Base-by-base conservation (phyloP, 1,140 invertebrate species). In the Danaus melanippus region DNA sequence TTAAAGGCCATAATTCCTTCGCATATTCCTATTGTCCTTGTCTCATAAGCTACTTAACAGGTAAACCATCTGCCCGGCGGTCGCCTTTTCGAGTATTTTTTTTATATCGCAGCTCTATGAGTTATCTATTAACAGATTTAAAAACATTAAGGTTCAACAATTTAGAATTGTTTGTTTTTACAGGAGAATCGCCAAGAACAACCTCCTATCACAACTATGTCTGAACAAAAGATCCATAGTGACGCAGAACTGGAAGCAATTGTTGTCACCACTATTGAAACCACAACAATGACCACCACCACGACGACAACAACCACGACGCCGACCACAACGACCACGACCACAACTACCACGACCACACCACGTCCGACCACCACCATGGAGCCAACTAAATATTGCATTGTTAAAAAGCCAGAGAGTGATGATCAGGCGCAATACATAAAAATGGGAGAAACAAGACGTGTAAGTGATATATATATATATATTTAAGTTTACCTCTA, bases 371-470 rank as follows among this genome's bases (percentile, higher is more conserved):
- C 91, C 43, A 92, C 91, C 46, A 93, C 92, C 1, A 69, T 90
- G 61, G 91, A 93, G 57, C 92, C 92, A 72, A 89, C 92, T 89
- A 89, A 93, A 89, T 95, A 91, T 72, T 96, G 95, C 79, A 90
- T 93, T 44, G 92, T 95, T 45, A 93, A 94, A 84, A 92, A 93
- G 68, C 91, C 92, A 17, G 92, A 92, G 53, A 86, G 76, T 42
- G 83, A 86, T 63, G 80, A 86, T 53, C 67, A 84, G 58, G 79
- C 80, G 50, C 83, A 86, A 58, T 84, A 84, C 51, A 86, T 86
- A 40, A 82, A 82, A 55, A 86, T 86, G 83, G 83, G 83, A 15
- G 83, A 86, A 58, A 86, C 79, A 12, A 74, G 79, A 62, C 70
- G 83, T 50, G 83, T 84, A 46, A 71, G 83, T 67, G 53, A n/a